Evolutionary conservation across 2,113 vertebrate species (phyloP).

Genomic region (Aphyosemion australe): DNA sequence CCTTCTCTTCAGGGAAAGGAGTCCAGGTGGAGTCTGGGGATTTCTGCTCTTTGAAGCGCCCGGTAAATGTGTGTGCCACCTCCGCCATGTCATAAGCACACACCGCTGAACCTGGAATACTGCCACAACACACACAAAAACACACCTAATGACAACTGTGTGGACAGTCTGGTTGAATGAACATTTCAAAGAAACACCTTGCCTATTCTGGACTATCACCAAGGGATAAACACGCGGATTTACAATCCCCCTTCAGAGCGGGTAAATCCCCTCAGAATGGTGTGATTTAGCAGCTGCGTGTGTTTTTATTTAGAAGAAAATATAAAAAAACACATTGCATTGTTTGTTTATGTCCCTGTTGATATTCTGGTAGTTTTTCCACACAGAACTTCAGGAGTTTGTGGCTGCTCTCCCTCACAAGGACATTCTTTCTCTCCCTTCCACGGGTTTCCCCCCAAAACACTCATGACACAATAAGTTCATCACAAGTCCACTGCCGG

Average conservation of each 20-base stretch:
- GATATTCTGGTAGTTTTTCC: too few relatives aligned
- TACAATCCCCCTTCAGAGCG: constrained; percentile 21
- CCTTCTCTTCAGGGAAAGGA: constrained; percentile 93
- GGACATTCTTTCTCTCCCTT: constrained; percentile 3
- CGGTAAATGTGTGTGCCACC: constrained; percentile 91
- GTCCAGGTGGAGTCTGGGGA: constrained; percentile 98
- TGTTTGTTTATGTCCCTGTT: too few relatives aligned
- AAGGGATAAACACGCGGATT: constrained; percentile 39
- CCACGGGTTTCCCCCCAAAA: constrained; percentile 62
- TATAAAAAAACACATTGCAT: too few relatives aligned
- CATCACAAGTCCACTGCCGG: constrained; percentile 51
- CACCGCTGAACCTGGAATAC: constrained; percentile 97
- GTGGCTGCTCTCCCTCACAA: too few relatives aligned
- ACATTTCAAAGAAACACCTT: constrained; percentile 60
- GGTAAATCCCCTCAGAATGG: constrained; percentile 19
- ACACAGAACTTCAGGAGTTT: too few relatives aligned
- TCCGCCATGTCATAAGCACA: constrained; percentile 98
- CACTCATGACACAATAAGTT: constrained; percentile 56
- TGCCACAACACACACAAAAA: constrained; percentile 63
- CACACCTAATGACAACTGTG: constrained; percentile 32
- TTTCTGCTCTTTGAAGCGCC: constrained; percentile 98
- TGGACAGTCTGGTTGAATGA: constrained; percentile 26
- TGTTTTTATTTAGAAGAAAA: not conserved
- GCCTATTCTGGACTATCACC: constrained; percentile 42
- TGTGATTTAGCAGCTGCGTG: constrained; percentile 30